Conservation (phyloP, 2,113 vertebrate genomes). For the Colistium nudipinnis region DNA sequence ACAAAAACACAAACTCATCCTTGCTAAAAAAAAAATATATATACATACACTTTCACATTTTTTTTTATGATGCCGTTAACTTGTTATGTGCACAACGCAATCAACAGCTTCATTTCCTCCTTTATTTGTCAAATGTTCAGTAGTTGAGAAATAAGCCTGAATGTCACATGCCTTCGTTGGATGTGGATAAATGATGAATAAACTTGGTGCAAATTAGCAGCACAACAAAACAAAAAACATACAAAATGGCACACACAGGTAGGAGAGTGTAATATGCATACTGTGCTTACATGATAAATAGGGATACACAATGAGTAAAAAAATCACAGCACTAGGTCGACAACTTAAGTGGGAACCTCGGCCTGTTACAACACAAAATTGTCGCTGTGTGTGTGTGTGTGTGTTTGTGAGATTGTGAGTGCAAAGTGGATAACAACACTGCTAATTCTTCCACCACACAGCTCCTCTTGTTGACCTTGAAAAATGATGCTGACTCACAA, state of each 20-base stretch:
- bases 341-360: too few species aligned
- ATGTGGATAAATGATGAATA: background rate
- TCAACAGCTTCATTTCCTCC: background rate
- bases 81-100: background rate
- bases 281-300: too few species aligned
- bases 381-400: conserved; percentile 1
- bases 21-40: background rate
- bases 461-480: conserved; percentile 71
- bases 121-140: conserved; percentile 18
- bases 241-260: too few species aligned
- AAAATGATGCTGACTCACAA: conserved; percentile 71
- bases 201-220: background rate
- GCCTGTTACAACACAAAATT: conserved; percentile 59
- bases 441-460: conserved; percentile 35
- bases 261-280: too few species aligned
- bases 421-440: conserved; percentile 40
- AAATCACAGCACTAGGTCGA: too few species aligned
- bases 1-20: background rate
- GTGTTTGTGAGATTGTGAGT: too few species aligned
- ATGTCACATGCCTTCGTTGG: conserved; percentile 27
- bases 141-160: conserved; percentile 7
- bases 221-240: background rate
- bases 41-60: background rate
- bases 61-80: background rate
- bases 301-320: too few species aligned